Evolutionary conservation across 2,888 invertebrate species (phyloP), one percentile per base, ranked within the genome.

Genomic region (Gymnoscelis rufifasciata): DNA sequence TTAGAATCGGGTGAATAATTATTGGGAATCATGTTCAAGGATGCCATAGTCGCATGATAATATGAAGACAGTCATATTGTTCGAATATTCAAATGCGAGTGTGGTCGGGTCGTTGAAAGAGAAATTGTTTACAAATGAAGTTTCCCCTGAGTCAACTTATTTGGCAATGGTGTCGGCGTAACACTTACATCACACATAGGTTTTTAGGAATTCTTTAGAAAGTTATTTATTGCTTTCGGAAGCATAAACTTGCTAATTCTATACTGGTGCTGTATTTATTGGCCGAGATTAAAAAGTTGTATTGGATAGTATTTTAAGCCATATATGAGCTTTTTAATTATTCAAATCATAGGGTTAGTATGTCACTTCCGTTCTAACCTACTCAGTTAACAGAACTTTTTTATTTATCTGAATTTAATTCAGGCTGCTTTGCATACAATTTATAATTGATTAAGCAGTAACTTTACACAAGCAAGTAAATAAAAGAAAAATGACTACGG

Each of bases 1-100:
- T 65, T 71, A 56, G 86, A 83, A 84, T 87, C 71, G 71, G 69
- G 71, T 69, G 74, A 74, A 79, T 78, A 72, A 71, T 69, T 67
- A 65, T 54, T 56, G 59, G 52, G 56, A 54, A 47, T 52, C 54
- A 54, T 56, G 52, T 53, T 58, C 47, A 54, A 51, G 42, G 47
- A 49, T 43, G 45, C 53, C 53, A 57, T 62, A 65, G 62, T 62
- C 56, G 68, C 71, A 71, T 74, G 78, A 69, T 71, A 66, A 65
- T 64, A 69, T 71, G 67, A 57, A 62, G 54, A 60, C 57, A 64
- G 66, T 62, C 57, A 66, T 71, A 60, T 47, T 52, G 62, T 66
- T 64, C 57, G 63, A 59, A 61, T 68, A 65, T 64, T 66, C 64
- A 66, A 72, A 69, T 62, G 44, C 45, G 55, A 62, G 57, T 64